phyloP scores from a whole-genome alignment of 1,140 invertebrate species.

The Stratiolaelaps scimitus region DNA sequence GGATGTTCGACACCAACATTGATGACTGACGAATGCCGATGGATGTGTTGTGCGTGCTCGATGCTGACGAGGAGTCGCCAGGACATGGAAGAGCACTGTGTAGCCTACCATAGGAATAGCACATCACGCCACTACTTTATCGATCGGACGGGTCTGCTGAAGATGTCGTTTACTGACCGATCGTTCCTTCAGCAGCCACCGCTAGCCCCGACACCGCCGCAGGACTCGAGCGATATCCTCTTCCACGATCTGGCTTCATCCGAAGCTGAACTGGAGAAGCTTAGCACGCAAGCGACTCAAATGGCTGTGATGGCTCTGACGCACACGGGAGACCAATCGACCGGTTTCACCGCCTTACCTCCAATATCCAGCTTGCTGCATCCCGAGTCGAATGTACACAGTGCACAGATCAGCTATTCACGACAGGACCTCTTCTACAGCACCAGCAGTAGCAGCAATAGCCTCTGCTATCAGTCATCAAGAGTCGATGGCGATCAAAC shows the following conservation, averaged over 20 bases:
- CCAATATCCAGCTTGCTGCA: conserved; percentile 21
- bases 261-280: conserved; percentile 12
- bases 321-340: not conserved
- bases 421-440: no score
- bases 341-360: not conserved
- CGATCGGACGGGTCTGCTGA: conserved; percentile 9
- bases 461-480: no score
- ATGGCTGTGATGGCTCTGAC: conserved; percentile 25
- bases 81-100: conserved; percentile 6
- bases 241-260: conserved; percentile 8
- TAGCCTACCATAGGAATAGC: conserved; percentile 1
- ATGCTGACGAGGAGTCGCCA: not conserved
- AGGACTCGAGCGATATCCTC: conserved; percentile 16
- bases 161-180: conserved; percentile 16
- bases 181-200: conserved; percentile 16
- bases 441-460: no score
- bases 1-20: not conserved
- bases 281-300: conserved; percentile 10
- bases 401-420: no score
- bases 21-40: conserved; percentile 9
- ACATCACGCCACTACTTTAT: conserved; percentile 5
- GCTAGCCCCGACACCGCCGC: conserved; percentile 5
- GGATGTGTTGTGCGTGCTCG: conserved; percentile 22
- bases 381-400: not conserved
- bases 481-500: no score